Conservation (phyloP, 2,113 vertebrate genomes). For the Synodontis membranacea region DNA sequence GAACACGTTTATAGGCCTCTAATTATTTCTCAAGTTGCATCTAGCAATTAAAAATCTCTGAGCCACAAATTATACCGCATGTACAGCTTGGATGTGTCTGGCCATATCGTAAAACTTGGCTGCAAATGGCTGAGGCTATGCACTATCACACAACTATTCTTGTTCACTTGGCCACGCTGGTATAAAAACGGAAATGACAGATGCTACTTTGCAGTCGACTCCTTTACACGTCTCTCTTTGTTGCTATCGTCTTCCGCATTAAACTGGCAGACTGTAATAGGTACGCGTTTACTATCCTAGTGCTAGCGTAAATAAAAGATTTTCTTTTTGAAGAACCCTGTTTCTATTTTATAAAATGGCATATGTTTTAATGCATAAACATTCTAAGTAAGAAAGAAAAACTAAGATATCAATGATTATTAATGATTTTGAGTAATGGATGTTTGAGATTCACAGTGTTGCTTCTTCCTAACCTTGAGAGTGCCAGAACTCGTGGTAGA, state of each 20-base stretch:
- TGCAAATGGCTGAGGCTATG: background rate
- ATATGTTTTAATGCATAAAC: background rate
- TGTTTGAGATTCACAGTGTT: constrained; percentile 36
- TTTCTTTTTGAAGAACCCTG: background rate
- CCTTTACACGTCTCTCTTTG: background rate
- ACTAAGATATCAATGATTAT: background rate
- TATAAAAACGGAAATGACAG: background rate
- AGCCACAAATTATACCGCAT: background rate
- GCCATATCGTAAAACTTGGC: background rate
- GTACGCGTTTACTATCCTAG: background rate
- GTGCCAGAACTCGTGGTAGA: background rate
- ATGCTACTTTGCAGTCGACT: background rate
- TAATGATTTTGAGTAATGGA: constrained; percentile 40
- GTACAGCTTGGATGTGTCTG: background rate
- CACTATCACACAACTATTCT: constrained; percentile 3
- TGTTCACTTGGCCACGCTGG: background rate
- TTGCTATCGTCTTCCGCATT: background rate
- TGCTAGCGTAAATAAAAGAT: background rate
- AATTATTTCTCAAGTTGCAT: background rate
- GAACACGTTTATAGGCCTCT: background rate
- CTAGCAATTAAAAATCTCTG: background rate
- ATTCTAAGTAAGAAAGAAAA: background rate
- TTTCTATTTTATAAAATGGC: background rate
- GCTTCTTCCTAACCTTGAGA: constrained; percentile 10
- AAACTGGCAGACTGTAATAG: background rate